phyloP scores from a whole-genome alignment of 2,888 invertebrate species.

The Polymixis lichenea region DNA sequence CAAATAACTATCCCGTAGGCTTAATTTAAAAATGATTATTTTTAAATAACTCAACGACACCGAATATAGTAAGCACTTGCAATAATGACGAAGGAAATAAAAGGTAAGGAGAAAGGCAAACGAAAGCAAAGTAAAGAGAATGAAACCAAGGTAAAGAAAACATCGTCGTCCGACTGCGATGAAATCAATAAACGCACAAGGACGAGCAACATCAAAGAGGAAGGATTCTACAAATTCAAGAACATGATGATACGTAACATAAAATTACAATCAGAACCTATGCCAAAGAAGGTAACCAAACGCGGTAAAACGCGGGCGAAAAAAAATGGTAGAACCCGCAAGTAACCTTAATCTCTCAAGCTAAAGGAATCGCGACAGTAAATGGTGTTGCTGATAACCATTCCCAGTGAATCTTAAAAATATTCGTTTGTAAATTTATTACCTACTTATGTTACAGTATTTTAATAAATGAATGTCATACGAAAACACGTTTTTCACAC shows the following conservation, averaged over 20 bases:
- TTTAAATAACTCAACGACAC: slow-evolving; percentile 47
- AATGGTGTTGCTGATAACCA: slow-evolving; percentile 61
- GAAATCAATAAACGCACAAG: slow-evolving; percentile 70
- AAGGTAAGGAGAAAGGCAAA: slow-evolving; percentile 68
- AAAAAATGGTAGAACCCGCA: slow-evolving; percentile 70
- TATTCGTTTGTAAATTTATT: slow-evolving; percentile 69
- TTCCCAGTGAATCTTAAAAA: slow-evolving; percentile 69
- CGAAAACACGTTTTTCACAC: slow-evolving; percentile 42
- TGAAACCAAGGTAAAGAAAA: slow-evolving; percentile 62
- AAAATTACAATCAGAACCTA: slow-evolving; percentile 67
- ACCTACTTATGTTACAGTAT: slow-evolving; percentile 63
- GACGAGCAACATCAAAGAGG: slow-evolving; percentile 75
- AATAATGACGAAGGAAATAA: slow-evolving; percentile 72
- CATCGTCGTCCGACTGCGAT: slow-evolving; percentile 39
- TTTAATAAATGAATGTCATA: slow-evolving; percentile 69
- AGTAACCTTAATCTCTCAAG: slow-evolving; percentile 73
- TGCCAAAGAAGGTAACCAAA: slow-evolving; percentile 65
- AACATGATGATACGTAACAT: slow-evolving; percentile 78
- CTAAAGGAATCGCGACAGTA: slow-evolving; percentile 59
- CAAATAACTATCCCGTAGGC: slow-evolving; percentile 70
- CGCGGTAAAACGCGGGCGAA: slow-evolving; percentile 70
- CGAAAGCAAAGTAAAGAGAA: slow-evolving; percentile 63
- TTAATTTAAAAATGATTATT: slow-evolving; percentile 54
- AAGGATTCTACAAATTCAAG: slow-evolving; percentile 80
- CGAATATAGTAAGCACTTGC: slow-evolving; percentile 31